A percentile compares a stretch with the other conserved stretches of the same genome.
These are phyloP conservation scores for Enteromius anoplus DNA, from an alignment of 2,797 vertebrate genomes.

Conservation along the genomic window DNA sequence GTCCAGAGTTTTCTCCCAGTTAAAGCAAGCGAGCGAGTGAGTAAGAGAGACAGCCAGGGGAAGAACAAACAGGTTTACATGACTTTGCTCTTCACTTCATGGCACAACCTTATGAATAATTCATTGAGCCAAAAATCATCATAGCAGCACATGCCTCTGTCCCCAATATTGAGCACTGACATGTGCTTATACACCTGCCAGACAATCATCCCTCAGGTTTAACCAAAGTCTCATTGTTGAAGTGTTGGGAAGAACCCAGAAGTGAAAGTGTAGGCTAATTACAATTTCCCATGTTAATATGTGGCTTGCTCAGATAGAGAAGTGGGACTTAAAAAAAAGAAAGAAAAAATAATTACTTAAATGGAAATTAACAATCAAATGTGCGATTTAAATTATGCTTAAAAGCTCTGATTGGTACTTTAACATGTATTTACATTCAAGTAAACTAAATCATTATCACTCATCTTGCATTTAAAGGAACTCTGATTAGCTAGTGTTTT, in stretches of 20 bases:
- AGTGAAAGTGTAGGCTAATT: not conserved
- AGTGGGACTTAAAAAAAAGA: not conserved
- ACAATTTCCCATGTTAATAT: constrained; percentile 15
- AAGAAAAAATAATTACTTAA: not conserved
- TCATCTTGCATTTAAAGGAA: not conserved
- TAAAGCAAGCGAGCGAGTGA: constrained; percentile 8
- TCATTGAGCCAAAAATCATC: constrained; percentile 61
- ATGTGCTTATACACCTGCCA: not conserved
- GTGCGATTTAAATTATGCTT: not conserved
- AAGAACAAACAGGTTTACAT: constrained; percentile 31
- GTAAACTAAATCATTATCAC: not conserved
- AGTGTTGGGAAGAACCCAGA: not conserved
- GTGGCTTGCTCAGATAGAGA: not conserved
- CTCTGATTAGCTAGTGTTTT: constrained; percentile 18
- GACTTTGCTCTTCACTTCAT: constrained; percentile 56
- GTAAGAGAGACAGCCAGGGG: not conserved
- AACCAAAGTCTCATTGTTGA: not conserved
- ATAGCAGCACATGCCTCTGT: constrained; percentile 55
- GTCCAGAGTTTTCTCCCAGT: not conserved
- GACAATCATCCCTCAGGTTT: not conserved
- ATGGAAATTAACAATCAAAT: not conserved
- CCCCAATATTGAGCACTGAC: constrained; percentile 30
- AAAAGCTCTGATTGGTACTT: not conserved
- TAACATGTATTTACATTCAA: not conserved
- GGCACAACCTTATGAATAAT: constrained; percentile 70